Percentiles rank a stretch among this genome's conserved stretches.
These are phyloP conservation scores for Nasonia giraulti DNA, from an alignment of 1,140 invertebrate genomes.

Conservation along the genomic window DNA sequence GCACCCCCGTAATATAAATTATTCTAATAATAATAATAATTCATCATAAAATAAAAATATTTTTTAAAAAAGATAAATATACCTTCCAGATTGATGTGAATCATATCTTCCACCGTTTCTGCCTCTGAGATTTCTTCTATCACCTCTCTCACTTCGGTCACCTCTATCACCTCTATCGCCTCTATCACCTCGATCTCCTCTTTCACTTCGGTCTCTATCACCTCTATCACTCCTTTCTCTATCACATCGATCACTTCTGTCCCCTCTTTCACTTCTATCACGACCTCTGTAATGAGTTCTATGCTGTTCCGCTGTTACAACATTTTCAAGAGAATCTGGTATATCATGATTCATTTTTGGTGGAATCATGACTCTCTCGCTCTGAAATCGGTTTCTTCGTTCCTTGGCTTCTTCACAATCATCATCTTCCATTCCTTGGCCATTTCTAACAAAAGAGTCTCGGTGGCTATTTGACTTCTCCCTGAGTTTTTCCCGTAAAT, in stretches of 20 bases:
- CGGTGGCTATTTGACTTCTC: conserved; percentile 46
- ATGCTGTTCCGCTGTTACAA: conserved; percentile 65
- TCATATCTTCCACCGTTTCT: conserved; percentile 61
- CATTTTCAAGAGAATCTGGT: conserved; percentile 68
- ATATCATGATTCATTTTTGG: conserved; percentile 68
- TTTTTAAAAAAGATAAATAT: conserved; percentile 25
- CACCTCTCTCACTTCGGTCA: conserved; percentile 58
- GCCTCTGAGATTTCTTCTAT: conserved; percentile 60
- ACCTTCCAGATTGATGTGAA: conserved; percentile 54
- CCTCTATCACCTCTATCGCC: conserved; percentile 59
- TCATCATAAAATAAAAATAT: neutral
- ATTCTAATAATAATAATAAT: neutral
- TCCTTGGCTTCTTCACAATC: conserved; percentile 68
- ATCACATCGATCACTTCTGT: conserved; percentile 55
- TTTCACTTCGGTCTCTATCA: conserved; percentile 59
- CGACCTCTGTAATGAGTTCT: conserved; percentile 53
- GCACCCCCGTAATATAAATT: neutral
- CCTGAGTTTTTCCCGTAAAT: conserved; percentile 28
- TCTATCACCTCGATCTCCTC: conserved; percentile 57
- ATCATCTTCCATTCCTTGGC: conserved; percentile 67
- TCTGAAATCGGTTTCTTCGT: conserved; percentile 70
- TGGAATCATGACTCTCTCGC: conserved; percentile 65
- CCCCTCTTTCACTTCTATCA: conserved; percentile 58
- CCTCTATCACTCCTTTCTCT: conserved; percentile 61
- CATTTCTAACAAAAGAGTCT: conserved; percentile 59